Conservation (phyloP, 2,797 vertebrate species). For the Helicolenus hilgendorfi region DNA sequence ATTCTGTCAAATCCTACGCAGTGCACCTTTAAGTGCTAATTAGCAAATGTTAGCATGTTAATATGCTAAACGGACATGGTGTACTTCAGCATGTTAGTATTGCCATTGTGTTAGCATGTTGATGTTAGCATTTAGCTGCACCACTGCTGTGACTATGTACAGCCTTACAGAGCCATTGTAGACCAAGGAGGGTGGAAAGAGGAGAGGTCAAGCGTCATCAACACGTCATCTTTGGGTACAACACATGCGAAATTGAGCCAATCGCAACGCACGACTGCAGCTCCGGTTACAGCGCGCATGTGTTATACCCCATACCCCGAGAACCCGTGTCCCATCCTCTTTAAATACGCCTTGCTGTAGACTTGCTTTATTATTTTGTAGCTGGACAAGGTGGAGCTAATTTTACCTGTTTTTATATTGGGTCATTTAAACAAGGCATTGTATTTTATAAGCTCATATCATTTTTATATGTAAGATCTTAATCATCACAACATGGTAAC, state of each 20-base stretch:
- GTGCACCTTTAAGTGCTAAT: no score
- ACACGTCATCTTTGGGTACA: no score
- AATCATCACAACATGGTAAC: neutral
- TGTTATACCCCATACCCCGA: no score
- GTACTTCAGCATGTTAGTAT: neutral
- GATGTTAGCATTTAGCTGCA: neutral
- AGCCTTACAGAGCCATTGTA: neutral
- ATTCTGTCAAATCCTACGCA: no score
- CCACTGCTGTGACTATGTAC: no score
- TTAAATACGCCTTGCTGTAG: no score
- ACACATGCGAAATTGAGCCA: no score
- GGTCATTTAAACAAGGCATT: neutral
- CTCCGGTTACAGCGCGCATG: fast-evolving
- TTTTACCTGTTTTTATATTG: neutral
- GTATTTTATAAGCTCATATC: neutral
- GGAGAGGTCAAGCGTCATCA: no score
- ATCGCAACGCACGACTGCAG: no score
- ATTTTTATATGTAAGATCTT: neutral
- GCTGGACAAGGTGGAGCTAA: neutral
- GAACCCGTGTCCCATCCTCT: fast-evolving
- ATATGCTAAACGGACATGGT: neutral
- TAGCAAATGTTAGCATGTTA: neutral
- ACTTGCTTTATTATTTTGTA: neutral
- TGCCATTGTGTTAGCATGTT: neutral
- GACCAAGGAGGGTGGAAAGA: no score